Conservation (phyloP, 2,113 vertebrate species). For the Cavia porcellus region DNA sequence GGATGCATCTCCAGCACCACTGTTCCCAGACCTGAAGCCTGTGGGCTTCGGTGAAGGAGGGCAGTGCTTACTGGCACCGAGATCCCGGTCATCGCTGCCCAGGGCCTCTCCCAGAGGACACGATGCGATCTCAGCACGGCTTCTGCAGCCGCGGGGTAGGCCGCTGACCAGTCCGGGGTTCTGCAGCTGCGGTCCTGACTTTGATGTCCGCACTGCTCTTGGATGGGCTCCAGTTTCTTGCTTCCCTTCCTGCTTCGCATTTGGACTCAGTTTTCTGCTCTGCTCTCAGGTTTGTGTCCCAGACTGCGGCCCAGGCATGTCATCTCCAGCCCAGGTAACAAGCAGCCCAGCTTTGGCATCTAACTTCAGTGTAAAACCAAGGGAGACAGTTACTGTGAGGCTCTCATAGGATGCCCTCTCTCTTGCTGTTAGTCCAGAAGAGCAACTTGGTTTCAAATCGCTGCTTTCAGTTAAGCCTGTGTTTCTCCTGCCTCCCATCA, state of each 20-base stretch:
- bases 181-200: too few species aligned
- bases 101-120: too few species aligned
- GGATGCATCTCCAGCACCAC: too few species aligned
- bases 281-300: background rate
- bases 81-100: too few species aligned
- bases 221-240: background rate
- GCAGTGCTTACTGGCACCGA: background rate
- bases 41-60: background rate
- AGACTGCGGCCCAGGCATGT: background rate
- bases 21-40: background rate
- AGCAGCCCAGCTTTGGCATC: background rate
- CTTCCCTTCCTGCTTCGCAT: background rate
- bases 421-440: too few species aligned
- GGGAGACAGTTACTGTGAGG: background rate
- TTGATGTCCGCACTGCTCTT: background rate
- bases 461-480: too few species aligned
- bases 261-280: background rate
- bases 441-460: too few species aligned
- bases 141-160: too few species aligned
- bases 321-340: background rate
- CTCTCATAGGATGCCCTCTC: too few species aligned
- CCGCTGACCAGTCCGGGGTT: too few species aligned
- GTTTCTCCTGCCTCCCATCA: too few species aligned
- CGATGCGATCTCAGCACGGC: too few species aligned
- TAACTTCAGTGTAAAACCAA: background rate